A percentile compares a stretch with the other conserved stretches of the same genome.
Evolutionary conservation across 2,113 vertebrate species (phyloP).

Genomic region (Junco hyemalis): DNA sequence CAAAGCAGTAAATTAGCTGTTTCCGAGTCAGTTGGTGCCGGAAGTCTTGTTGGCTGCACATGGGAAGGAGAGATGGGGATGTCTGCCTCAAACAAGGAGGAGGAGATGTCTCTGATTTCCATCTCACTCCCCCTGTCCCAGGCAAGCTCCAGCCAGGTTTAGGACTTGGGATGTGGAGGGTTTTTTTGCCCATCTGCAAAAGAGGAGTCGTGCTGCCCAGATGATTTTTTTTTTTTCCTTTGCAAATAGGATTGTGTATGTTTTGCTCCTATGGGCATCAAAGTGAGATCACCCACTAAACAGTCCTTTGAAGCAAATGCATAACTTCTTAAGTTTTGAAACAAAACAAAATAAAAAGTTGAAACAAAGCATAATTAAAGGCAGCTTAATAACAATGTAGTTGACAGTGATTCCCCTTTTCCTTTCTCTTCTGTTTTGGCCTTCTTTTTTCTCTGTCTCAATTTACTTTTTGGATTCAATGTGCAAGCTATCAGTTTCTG

Average conservation of each 20-base stretch:
- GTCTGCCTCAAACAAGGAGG: neutral
- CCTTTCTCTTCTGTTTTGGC: neutral
- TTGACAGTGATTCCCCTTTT: neutral
- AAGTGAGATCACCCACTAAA: neutral
- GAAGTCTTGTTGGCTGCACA: slow-evolving; percentile 33
- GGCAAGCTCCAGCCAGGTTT: neutral
- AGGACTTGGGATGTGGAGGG: neutral
- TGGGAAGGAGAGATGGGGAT: slow-evolving; percentile 35
- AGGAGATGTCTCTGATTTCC: neutral
- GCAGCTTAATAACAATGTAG: neutral
- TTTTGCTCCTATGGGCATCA: neutral
- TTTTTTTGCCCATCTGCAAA: neutral
- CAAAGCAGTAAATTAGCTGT: slow-evolving; percentile 36
- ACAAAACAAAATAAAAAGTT: neutral
- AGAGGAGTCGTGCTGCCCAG: neutral
- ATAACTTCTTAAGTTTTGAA: neutral
- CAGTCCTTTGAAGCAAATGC: neutral
- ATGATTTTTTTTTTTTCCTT: neutral
- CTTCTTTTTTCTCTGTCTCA: neutral
- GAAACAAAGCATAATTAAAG: neutral
- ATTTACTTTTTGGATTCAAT: neutral
- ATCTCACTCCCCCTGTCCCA: neutral
- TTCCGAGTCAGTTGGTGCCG: slow-evolving; percentile 16
- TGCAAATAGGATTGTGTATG: neutral
- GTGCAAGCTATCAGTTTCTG: neutral